Evolutionary conservation across 1,140 invertebrate species (phyloP).

Genomic region (Alviniconcha marisindica): DNA sequence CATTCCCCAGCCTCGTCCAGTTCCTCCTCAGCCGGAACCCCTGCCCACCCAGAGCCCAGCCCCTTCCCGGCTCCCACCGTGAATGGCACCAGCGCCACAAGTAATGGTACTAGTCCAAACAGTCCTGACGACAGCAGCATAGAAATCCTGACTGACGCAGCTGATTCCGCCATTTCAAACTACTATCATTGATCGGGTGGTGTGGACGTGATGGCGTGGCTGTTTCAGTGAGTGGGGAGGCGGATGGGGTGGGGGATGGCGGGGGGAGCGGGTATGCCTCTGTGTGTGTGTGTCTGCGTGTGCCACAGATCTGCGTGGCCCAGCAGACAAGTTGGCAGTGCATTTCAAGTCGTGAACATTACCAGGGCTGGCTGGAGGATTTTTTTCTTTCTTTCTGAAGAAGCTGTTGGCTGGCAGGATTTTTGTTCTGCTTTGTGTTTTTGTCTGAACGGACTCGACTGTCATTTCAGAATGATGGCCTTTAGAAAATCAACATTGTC

Average conservation of each 20-base stretch:
- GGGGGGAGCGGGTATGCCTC: too few species aligned
- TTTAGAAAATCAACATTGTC: too few species aligned
- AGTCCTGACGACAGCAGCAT: conserved; percentile 72
- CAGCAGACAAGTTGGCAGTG: too few species aligned
- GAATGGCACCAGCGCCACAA: neutral
- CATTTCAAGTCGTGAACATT: too few species aligned
- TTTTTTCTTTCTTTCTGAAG: too few species aligned
- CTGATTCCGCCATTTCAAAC: conserved; percentile 6
- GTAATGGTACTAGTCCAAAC: conserved; percentile 45
- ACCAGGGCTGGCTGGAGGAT: too few species aligned
- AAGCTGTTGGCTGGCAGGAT: too few species aligned
- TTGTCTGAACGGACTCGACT: too few species aligned
- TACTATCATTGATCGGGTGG: conserved; percentile 26
- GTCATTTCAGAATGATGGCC: too few species aligned
- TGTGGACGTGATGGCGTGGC: neutral
- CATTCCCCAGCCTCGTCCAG: conserved; percentile 33
- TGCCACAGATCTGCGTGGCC: too few species aligned
- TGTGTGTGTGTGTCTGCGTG: too few species aligned
- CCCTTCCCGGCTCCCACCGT: neutral
- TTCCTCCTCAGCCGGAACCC: neutral
- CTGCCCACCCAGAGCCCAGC: neutral
- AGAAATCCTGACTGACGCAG: conserved; percentile 60
- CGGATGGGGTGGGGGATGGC: neutral
- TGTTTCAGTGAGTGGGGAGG: neutral
- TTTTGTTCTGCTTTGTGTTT: too few species aligned